Evolutionary conservation across 2,797 vertebrate species (phyloP).

Genomic region (Molossus alvarezi): DNA sequence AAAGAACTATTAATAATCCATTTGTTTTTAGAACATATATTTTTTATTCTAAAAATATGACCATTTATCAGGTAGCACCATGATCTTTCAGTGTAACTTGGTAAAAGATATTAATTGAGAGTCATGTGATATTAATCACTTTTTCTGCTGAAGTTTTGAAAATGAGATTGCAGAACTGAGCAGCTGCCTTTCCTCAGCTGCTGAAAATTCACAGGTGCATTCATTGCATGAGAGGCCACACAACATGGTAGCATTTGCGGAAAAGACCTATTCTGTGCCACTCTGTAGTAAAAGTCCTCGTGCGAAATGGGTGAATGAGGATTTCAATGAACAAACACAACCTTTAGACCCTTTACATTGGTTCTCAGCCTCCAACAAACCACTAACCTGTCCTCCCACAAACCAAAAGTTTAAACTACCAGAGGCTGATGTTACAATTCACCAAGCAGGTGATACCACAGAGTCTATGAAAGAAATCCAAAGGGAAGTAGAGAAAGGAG

Average conservation of each 20-base stretch:
- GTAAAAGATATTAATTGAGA: slow-evolving; percentile 35
- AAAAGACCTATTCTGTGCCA: neutral
- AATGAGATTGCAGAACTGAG: neutral
- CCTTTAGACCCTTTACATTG: neutral
- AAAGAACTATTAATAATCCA: slow-evolving; percentile 56
- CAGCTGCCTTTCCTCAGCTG: neutral
- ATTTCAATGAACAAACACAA: neutral
- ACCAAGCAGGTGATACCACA: neutral
- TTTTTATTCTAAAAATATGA: slow-evolving; percentile 69
- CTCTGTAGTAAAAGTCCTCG: neutral
- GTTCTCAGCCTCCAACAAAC: neutral
- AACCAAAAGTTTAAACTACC: neutral
- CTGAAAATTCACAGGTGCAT: neutral
- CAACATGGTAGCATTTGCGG: neutral
- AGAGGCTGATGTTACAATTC: neutral
- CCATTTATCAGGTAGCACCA: slow-evolving; percentile 17
- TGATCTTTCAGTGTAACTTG: neutral
- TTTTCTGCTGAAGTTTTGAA: neutral
- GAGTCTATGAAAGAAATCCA: neutral
- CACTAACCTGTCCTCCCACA: neutral
- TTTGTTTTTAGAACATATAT: slow-evolving; percentile 73
- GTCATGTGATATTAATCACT: neutral
- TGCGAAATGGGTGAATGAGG: neutral
- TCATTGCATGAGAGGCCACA: neutral
- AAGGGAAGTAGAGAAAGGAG: neutral